Percentiles rank a stretch among this genome's conserved stretches.
These are phyloP conservation scores for Saturnia pavonia DNA, from an alignment of 2,888 invertebrate species.

Conservation along the genomic window DNA sequence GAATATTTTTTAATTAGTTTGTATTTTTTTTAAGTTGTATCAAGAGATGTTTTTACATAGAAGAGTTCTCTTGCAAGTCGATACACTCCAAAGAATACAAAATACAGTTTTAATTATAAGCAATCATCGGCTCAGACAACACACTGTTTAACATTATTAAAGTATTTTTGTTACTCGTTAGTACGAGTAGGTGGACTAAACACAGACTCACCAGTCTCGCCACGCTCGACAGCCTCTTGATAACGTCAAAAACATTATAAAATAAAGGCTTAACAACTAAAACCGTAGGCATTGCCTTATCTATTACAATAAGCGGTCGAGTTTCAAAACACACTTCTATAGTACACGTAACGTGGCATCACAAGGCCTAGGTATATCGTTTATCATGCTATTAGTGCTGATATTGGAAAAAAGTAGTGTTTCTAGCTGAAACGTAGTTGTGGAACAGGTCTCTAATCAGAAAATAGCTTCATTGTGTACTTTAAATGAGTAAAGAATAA, in stretches of 20 bases:
- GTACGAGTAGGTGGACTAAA: neutral
- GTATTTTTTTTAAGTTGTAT: too few species aligned
- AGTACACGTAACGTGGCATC: neutral
- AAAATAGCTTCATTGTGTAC: neutral
- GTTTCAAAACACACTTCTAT: neutral
- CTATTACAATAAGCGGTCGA: neutral
- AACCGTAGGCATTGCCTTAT: neutral
- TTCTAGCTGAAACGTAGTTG: neutral
- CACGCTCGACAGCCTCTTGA: constrained; percentile 19
- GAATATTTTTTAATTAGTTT: too few species aligned
- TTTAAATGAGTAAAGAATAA: neutral
- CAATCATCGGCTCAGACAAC: constrained; percentile 1
- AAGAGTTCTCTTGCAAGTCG: neutral
- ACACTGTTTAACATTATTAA: constrained; percentile 15
- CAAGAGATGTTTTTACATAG: neutral
- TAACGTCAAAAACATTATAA: constrained; percentile 20
- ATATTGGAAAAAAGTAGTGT: neutral
- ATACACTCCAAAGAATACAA: constrained; percentile 1
- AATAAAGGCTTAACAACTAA: constrained; percentile 14
- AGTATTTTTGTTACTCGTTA: constrained; percentile 6
- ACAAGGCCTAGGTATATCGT: neutral
- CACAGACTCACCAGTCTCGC: neutral
- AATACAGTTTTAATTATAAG: constrained; percentile 7
- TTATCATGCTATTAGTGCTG: neutral
- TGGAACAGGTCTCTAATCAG: neutral